Conservation (phyloP, 2,113 vertebrate genomes). For the Lepisosteus oculatus region DNA sequence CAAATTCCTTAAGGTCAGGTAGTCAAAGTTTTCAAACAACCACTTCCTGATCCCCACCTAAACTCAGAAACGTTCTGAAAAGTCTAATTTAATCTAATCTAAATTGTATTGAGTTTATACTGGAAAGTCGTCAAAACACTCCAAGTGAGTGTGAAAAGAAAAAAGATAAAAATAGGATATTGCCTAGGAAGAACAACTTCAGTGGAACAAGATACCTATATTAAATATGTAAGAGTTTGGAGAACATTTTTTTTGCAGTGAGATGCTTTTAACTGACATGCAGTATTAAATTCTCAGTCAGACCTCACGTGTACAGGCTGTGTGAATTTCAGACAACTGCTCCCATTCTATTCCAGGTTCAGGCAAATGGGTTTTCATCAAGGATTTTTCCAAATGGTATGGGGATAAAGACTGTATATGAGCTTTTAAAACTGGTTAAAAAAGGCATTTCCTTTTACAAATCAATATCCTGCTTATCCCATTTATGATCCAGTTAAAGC, state of each 20-base stretch:
- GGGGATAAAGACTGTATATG: no score
- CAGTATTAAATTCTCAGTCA: conserved; percentile 21
- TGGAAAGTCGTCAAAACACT: no score
- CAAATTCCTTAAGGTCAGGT: no score
- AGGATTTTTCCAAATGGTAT: not conserved
- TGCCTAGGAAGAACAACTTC: not conserved
- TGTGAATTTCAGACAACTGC: conserved; percentile 29
- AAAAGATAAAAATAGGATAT: conserved; percentile 3
- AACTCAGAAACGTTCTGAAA: no score
- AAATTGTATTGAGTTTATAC: no score
- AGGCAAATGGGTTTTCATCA: not conserved
- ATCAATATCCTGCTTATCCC: no score
- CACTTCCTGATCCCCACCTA: no score
- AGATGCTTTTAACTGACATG: conserved; percentile 27
- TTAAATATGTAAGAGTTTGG: conserved; percentile 32
- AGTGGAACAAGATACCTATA: conserved; percentile 11
- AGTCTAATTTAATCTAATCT: no score
- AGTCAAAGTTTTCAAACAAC: no score
- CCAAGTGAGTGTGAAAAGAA: conserved; percentile 7
- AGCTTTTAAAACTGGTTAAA: no score
- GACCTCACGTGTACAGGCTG: conserved; percentile 24
- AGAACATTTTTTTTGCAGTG: conserved; percentile 29
- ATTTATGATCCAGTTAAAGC: no score
- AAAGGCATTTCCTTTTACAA: no score
- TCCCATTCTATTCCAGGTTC: conserved; percentile 28